phyloP scores from a whole-genome alignment of 2,113 vertebrate species.

The Crypturellus undulatus region DNA sequence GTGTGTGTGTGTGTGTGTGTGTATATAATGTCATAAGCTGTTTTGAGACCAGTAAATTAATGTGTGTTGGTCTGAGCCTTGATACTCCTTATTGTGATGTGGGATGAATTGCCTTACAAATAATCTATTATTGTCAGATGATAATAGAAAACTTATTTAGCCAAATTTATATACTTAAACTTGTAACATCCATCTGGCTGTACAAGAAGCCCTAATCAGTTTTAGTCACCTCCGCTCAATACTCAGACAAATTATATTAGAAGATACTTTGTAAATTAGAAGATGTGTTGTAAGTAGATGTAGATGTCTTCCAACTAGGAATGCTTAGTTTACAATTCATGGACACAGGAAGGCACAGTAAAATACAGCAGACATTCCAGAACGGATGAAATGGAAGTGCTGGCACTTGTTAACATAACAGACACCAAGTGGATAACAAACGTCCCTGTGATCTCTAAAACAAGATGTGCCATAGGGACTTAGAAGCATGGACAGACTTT shows the following conservation, averaged over 20 bases:
- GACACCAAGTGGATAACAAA: not conserved
- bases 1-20: no score
- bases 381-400: conserved; percentile 44
- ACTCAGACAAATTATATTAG: not conserved
- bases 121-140: not conserved
- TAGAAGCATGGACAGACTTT: not conserved
- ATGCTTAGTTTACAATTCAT: conserved; percentile 6
- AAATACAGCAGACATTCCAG: conserved; percentile 35
- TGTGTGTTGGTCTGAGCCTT: not conserved
- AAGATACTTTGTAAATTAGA: not conserved
- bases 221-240: not conserved
- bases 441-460: not conserved
- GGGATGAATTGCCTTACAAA: not conserved
- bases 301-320: conserved; percentile 1
- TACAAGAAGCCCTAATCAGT: not conserved
- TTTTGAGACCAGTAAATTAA: not conserved
- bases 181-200: not conserved
- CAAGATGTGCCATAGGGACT: not conserved
- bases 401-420: conserved; percentile 36
- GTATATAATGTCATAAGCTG: not conserved
- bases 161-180: not conserved
- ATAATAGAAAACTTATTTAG: not conserved
- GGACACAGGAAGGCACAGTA: conserved; percentile 7
- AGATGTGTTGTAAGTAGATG: not conserved
- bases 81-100: not conserved